Conservation (phyloP, 2,888 invertebrate species). For the Aphodius granarius region DNA sequence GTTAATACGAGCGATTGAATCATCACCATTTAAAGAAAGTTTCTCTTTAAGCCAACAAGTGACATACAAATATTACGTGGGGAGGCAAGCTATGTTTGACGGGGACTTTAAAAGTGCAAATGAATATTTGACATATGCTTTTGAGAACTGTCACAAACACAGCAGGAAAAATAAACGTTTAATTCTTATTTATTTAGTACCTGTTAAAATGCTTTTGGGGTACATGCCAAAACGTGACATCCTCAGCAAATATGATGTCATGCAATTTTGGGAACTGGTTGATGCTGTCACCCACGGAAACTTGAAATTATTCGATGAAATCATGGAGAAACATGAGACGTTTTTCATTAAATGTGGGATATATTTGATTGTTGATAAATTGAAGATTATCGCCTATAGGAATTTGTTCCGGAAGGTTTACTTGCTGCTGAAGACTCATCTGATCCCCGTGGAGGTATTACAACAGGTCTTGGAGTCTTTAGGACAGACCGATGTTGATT, state of each 20-base stretch:
- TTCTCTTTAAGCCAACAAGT: constrained; percentile 93
- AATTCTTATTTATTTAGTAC: constrained; percentile 92
- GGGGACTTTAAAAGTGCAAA: constrained; percentile 94
- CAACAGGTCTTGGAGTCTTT: constrained; percentile 80
- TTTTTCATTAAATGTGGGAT: constrained; percentile 98
- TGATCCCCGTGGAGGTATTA: constrained; percentile 84
- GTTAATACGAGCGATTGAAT: constrained; percentile 94
- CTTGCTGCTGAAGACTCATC: constrained; percentile 75
- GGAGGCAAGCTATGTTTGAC: constrained; percentile 98
- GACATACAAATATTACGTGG: constrained; percentile 96
- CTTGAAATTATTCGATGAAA: constrained; percentile 77
- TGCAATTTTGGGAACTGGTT: constrained; percentile 88
- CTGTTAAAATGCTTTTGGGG: constrained; percentile 96
- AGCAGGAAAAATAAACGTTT: constrained; percentile 86
- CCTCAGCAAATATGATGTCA: constrained; percentile 85
- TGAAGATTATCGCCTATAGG: constrained; percentile 92
- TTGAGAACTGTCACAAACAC: constrained; percentile 82
- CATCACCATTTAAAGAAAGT: constrained; percentile 83
- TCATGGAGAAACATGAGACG: constrained; percentile 82
- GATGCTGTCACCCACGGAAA: constrained; percentile 90
- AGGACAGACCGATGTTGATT: constrained; percentile 82
- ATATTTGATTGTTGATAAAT: constrained; percentile 93
- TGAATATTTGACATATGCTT: constrained; percentile 89
- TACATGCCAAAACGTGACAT: constrained; percentile 85
- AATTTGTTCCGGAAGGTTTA: constrained; percentile 95